Conservation (phyloP, 2,113 vertebrate genomes). For the Apeltes quadracus region DNA sequence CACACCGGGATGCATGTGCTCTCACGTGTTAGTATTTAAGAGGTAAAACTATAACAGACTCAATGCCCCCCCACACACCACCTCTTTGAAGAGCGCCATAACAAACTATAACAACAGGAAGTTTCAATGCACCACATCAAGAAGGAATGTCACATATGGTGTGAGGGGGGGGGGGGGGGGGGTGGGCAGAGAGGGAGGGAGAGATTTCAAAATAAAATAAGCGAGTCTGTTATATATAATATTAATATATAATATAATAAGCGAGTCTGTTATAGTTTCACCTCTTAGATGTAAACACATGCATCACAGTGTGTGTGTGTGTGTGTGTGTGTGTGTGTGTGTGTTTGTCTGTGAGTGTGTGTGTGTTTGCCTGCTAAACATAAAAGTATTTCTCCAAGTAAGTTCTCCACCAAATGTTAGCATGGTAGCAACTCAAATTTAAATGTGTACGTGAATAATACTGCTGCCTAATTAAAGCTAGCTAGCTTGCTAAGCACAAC, state of each 20-base stretch:
- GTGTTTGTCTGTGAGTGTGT: too few species aligned
- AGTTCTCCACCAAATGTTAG: too few species aligned
- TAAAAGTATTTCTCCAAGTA: too few species aligned
- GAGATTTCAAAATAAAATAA: not conserved
- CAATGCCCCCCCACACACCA: slow-evolving; percentile 1
- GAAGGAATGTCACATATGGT: slow-evolving; percentile 73
- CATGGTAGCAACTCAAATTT: too few species aligned
- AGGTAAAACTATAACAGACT: slow-evolving; percentile 70
- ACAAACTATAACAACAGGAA: slow-evolving; percentile 78
- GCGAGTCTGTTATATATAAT: too few species aligned
- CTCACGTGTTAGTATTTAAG: slow-evolving; percentile 77
- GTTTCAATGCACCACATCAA: slow-evolving; percentile 73
- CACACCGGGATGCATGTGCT: slow-evolving; percentile 49
- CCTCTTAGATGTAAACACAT: too few species aligned
- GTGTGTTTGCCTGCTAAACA: too few species aligned
- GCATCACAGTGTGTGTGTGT: too few species aligned
- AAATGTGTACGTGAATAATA: too few species aligned
- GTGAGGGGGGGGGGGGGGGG: not conserved
- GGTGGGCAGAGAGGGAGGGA: not conserved
- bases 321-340: too few species aligned
- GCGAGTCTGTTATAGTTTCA: too few species aligned
- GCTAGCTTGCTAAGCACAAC: not conserved
- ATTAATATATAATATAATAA: too few species aligned
- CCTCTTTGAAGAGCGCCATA: slow-evolving; percentile 71
- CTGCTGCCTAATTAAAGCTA: not conserved